Conservation (phyloP, 1,140 invertebrate genomes). For the Zaprionus davidi region DNA sequence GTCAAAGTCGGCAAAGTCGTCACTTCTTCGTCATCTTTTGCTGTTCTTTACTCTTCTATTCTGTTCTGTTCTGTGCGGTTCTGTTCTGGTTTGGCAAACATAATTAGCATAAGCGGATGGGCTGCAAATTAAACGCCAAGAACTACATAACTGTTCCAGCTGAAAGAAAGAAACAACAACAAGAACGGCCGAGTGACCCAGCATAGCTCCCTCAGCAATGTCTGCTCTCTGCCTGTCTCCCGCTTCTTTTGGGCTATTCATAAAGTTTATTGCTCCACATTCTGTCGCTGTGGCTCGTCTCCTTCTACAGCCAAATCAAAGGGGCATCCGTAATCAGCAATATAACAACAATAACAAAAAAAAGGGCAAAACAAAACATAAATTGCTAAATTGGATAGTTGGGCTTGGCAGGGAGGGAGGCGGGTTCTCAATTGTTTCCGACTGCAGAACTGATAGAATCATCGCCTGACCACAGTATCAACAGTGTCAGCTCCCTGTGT, state of each 20-base stretch:
- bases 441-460: neutral
- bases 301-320: conserved; percentile 36
- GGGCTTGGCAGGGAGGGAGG: neutral
- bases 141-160: conserved; percentile 28
- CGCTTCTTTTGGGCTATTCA: conserved; percentile 34
- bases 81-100: conserved; percentile 48
- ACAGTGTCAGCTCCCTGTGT: neutral
- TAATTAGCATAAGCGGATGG: conserved; percentile 66
- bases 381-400: conserved; percentile 45
- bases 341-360: conserved; percentile 40
- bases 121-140: conserved; percentile 48
- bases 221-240: neutral
- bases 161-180: neutral
- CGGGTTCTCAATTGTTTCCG: conserved; percentile 33
- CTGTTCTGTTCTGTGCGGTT: neutral
- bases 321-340: conserved; percentile 51
- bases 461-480: neutral
- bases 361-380: conserved; percentile 32
- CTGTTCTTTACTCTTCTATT: neutral
- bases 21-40: neutral
- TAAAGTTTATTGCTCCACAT: conserved; percentile 75
- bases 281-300: neutral
- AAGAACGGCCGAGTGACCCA: neutral
- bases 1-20: neutral
- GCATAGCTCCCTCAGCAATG: neutral